These are phyloP conservation scores for Xiphorhynchus erythropygius DNA, from an alignment of 2,797 vertebrate species.

Conservation along the genomic window DNA sequence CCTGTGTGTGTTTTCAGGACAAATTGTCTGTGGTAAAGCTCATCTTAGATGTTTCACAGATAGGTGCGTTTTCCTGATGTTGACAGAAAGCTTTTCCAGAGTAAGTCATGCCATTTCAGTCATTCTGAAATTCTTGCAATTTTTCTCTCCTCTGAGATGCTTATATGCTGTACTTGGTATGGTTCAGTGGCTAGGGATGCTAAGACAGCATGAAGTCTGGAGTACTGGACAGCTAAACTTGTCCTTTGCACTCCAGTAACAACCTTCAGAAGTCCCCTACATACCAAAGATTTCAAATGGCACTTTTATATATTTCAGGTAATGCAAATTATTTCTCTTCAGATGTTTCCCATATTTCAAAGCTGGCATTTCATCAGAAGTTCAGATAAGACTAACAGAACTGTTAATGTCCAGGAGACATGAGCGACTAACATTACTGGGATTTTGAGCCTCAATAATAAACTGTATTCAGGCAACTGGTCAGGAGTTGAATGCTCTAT, in stretches of 20 bases:
- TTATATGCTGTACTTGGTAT: not conserved
- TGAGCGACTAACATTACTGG: not conserved
- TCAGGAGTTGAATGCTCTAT: not conserved
- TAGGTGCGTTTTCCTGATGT: not conserved
- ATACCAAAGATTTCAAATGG: not conserved
- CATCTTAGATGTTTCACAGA: not conserved
- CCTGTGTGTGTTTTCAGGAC: not conserved
- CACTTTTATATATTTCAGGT: not conserved
- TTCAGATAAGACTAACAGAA: not conserved
- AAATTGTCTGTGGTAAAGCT: not conserved
- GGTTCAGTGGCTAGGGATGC: not conserved
- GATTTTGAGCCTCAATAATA: not conserved
- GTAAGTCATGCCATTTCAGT: not conserved
- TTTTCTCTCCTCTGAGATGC: not conserved
- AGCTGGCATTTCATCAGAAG: not conserved
- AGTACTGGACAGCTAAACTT: not conserved
- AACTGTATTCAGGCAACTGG: not conserved
- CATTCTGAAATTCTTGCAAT: not conserved
- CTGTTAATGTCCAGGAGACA: not conserved
- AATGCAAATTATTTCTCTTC: not conserved
- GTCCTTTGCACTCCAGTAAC: not conserved
- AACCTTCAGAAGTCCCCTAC: not conserved
- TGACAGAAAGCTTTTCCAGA: not conserved
- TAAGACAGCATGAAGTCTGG: not conserved
- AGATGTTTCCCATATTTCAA: not conserved